Conservation (phyloP, 2,797 vertebrate species). For the Borostomias antarcticus region DNA sequence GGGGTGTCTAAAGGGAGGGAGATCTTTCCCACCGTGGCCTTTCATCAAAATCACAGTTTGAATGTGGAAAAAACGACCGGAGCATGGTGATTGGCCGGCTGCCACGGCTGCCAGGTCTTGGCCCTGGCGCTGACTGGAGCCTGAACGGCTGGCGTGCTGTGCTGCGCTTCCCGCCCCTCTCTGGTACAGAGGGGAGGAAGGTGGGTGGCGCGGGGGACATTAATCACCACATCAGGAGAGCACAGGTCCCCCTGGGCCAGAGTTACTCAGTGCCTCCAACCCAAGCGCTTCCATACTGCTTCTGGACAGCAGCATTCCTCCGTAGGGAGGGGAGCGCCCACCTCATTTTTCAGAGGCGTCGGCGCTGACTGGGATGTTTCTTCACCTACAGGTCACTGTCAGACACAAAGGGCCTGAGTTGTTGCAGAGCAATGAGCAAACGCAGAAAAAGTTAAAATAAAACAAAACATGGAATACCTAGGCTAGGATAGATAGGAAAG, state of each 20-base stretch:
- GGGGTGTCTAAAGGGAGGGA: too few species aligned
- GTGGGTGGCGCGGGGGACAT: constrained; percentile 66
- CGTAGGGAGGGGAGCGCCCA: constrained; percentile 69
- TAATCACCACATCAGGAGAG: constrained; percentile 80
- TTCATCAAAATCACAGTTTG: constrained; percentile 51
- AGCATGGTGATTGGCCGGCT: constrained; percentile 55
- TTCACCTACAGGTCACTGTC: background rate
- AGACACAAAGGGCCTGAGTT: too few species aligned
- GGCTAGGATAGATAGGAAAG: too few species aligned
- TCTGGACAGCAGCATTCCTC: constrained; percentile 72
- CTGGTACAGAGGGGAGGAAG: constrained; percentile 44
- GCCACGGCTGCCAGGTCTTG: constrained; percentile 44
- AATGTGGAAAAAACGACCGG: constrained; percentile 42
- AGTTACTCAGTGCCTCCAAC: constrained; percentile 65
- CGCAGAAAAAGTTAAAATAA: too few species aligned
- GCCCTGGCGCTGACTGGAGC: constrained; percentile 44
- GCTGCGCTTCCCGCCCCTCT: constrained; percentile 55
- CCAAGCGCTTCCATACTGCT: constrained; percentile 43
- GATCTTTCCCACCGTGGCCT: constrained; percentile 44
- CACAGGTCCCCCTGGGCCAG: constrained; percentile 57
- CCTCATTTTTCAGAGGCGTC: constrained; percentile 48
- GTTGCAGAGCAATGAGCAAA: too few species aligned
- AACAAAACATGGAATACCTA: too few species aligned
- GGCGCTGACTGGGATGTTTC: constrained; percentile 27
- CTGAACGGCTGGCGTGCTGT: constrained; percentile 62